These are phyloP conservation scores for Spizaetus ornatus DNA, from an alignment of 2,113 vertebrate genomes.

Conservation along the genomic window DNA sequence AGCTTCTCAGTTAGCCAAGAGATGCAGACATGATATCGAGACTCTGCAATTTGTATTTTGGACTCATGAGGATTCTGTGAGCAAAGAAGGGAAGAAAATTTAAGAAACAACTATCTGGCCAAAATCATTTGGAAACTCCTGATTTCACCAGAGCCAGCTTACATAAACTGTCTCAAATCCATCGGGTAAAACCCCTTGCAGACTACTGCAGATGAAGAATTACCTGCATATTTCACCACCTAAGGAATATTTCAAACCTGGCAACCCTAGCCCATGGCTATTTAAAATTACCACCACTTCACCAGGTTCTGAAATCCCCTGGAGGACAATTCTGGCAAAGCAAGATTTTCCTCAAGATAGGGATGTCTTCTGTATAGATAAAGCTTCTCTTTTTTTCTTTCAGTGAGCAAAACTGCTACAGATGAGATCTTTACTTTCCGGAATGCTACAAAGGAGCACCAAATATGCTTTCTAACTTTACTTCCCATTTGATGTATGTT, in stretches of 20 bases:
- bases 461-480: not conserved
- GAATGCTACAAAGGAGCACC: not conserved
- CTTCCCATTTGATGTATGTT: rapidly evolving
- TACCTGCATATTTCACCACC: not conserved
- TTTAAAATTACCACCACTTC: not conserved
- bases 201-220: not conserved
- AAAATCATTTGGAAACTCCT: not conserved
- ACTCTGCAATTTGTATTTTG: not conserved
- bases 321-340: not conserved
- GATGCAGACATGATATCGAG: rapidly evolving
- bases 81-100: not conserved
- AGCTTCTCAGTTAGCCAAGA: not conserved
- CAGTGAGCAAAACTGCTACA: not conserved
- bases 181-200: not conserved
- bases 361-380: not conserved
- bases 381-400: not conserved
- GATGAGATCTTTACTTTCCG: not conserved
- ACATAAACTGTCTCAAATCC: not conserved
- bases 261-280: not conserved
- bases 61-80: not conserved
- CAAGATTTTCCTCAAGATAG: not conserved
- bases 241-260: not conserved
- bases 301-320: not conserved
- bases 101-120: not conserved
- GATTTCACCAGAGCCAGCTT: not conserved